A percentile compares a stretch with the other conserved stretches of the same genome.
These are phyloP conservation scores for Electrona antarctica DNA, from an alignment of 2,113 vertebrate genomes.

Conservation along the genomic window DNA sequence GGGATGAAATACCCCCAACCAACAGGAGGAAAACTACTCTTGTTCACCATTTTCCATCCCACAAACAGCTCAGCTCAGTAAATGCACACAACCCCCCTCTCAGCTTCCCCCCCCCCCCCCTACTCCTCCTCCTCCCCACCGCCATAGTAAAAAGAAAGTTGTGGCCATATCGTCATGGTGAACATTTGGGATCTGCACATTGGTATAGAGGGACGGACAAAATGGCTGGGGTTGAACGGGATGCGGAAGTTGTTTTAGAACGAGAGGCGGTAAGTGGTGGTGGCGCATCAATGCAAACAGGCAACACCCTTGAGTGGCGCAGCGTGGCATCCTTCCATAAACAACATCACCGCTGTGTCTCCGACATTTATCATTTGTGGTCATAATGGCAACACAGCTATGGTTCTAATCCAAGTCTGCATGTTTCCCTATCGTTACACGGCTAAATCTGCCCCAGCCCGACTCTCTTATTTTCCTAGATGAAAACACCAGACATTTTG, in stretches of 20 bases:
- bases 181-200: slow-evolving; percentile 52
- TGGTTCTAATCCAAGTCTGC: slow-evolving; percentile 67
- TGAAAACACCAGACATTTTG: slow-evolving; percentile 63
- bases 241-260: slow-evolving; percentile 69
- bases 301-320: slow-evolving; percentile 77
- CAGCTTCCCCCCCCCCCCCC: background rate
- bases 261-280: slow-evolving; percentile 67
- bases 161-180: slow-evolving; percentile 48
- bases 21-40: slow-evolving; percentile 48
- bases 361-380: slow-evolving; percentile 75
- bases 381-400: slow-evolving; percentile 64
- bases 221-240: slow-evolving; percentile 55
- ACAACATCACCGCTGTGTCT: slow-evolving; percentile 72
- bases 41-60: slow-evolving; percentile 54
- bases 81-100: background rate
- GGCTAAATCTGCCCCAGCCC: slow-evolving; percentile 67
- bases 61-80: slow-evolving; percentile 35
- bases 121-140: background rate
- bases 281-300: slow-evolving; percentile 76
- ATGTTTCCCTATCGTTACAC: slow-evolving; percentile 67
- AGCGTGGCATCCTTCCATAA: slow-evolving; percentile 72
- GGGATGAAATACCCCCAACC: slow-evolving; percentile 69
- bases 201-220: slow-evolving; percentile 62
- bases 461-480: slow-evolving; percentile 70
- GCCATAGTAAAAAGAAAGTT: slow-evolving; percentile 44